These are phyloP conservation scores for Dinocampus coccinellae DNA, from an alignment of 2,888 invertebrate species.

Conservation along the genomic window DNA sequence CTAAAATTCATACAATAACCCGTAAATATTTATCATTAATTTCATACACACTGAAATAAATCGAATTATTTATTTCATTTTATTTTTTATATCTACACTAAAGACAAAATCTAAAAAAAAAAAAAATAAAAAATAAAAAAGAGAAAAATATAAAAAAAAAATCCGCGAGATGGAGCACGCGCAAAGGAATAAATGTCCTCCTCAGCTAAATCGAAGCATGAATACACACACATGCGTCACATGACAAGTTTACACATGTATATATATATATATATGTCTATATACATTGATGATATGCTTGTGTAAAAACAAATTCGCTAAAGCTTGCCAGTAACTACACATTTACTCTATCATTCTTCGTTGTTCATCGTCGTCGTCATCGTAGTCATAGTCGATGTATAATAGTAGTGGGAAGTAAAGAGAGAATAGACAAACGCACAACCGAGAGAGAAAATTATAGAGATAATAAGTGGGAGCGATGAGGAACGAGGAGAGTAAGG, in stretches of 20 bases:
- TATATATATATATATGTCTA: neutral
- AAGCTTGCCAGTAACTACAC: neutral
- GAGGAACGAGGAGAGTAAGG: slow-evolving; percentile 24
- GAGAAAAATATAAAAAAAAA: neutral
- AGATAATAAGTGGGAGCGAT: slow-evolving; percentile 2
- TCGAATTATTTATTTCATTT: neutral
- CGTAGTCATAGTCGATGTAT: no score
- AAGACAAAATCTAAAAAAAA: no score
- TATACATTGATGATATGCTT: neutral
- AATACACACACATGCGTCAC: neutral
- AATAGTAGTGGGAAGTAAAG: slow-evolving; percentile 29
- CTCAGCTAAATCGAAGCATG: neutral
- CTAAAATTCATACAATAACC: neutral
- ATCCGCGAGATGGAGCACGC: slow-evolving; percentile 8
- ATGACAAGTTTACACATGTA: neutral
- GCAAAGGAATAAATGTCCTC: neutral
- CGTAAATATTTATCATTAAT: neutral
- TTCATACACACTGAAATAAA: no score
- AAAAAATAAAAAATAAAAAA: neutral
- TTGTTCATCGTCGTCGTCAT: neutral
- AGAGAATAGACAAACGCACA: slow-evolving; percentile 34
- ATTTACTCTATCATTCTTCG: neutral
- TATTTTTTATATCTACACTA: neutral
- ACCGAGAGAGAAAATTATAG: slow-evolving; percentile 31
- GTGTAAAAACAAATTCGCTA: neutral